These are phyloP conservation scores for Argya squamiceps DNA, from an alignment of 2,797 vertebrate genomes.

Conservation along the genomic window DNA sequence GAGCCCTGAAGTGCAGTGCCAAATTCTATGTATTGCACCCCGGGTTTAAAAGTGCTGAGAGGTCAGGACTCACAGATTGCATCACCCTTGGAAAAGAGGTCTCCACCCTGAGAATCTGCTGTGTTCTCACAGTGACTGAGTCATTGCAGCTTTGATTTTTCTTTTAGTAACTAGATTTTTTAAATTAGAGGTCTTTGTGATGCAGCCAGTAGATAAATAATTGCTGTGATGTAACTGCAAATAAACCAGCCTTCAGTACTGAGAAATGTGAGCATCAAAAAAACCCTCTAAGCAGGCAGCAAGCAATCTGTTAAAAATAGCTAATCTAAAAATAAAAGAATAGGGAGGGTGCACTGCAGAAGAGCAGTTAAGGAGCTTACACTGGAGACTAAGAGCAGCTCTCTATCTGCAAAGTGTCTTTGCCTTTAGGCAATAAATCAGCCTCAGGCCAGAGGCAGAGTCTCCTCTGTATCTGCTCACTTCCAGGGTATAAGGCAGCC, in stretches of 20 bases:
- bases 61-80: neutral
- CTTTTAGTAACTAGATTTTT: neutral
- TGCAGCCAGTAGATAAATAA: neutral
- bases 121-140: neutral
- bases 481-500: neutral
- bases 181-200: neutral
- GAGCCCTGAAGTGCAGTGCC: neutral
- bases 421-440: constrained; percentile 1
- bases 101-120: neutral
- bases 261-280: neutral
- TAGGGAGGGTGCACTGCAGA: neutral
- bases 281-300: neutral
- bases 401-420: neutral
- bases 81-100: neutral
- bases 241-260: neutral
- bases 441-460: neutral
- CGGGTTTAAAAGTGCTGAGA: neutral
- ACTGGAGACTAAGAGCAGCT: neutral
- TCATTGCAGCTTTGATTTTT: neutral
- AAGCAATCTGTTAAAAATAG: constrained; percentile 31
- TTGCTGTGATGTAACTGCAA: neutral
- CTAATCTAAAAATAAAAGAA: constrained; percentile 52
- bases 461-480: neutral
- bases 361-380: constrained; percentile 31
- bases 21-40: neutral